Evolutionary conservation across 2,888 invertebrate genomes (phyloP).

Genomic region (Drosophila mayaguana): DNA sequence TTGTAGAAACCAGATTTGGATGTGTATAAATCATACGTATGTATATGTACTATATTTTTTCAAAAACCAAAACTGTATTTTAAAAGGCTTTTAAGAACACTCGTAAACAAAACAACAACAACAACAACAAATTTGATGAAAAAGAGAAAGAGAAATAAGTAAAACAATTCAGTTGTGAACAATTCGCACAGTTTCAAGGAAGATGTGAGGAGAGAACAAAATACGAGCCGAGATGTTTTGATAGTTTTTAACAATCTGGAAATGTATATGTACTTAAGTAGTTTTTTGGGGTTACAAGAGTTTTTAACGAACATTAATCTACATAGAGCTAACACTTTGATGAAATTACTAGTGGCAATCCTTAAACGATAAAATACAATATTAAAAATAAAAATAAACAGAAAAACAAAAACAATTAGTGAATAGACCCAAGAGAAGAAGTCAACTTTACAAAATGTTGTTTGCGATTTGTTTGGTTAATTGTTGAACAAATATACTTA

Average conservation of each 20-base stretch:
- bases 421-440: background rate
- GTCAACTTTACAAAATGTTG: conserved; percentile 59
- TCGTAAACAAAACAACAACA: conserved; percentile 21
- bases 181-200: conserved; percentile 56
- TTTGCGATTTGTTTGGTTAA: conserved; percentile 75
- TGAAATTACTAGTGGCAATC: conserved; percentile 69
- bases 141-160: background rate
- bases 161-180: conserved; percentile 59
- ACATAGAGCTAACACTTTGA: conserved; percentile 40
- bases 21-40: conserved; percentile 22
- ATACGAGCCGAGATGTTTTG: conserved; percentile 45
- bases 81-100: conserved; percentile 65
- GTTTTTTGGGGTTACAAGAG: conserved; percentile 34
- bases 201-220: background rate
- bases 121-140: conserved; percentile 4
- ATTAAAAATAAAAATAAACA: background rate
- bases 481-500: conserved; percentile 62
- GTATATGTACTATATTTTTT: conserved; percentile 64
- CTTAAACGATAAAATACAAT: conserved; percentile 23
- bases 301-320: conserved; percentile 30
- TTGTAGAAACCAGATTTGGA: conserved; percentile 61
- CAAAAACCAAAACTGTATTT: conserved; percentile 64
- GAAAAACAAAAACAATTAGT: conserved; percentile 3
- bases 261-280: conserved; percentile 54
- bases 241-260: conserved; percentile 68